phyloP scores from a whole-genome alignment of 2,888 invertebrate genomes.

The Drosophila fungiperda region DNA sequence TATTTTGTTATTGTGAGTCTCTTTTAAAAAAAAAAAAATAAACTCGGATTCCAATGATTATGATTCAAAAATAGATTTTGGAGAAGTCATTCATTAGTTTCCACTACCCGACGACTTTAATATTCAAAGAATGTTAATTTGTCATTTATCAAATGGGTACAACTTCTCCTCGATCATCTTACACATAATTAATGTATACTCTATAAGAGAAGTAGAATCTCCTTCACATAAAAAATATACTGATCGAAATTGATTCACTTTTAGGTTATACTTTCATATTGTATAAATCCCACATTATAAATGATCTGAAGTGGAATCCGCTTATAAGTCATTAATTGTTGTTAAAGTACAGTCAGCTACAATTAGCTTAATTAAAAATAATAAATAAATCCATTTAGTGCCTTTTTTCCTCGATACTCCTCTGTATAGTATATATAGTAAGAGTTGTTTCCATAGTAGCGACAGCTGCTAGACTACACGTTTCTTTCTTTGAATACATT shows the following conservation, averaged over 20 bases:
- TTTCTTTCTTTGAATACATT: conserved; percentile 2
- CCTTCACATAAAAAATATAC: not conserved
- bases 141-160: not conserved
- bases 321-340: not conserved
- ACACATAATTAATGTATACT: not conserved
- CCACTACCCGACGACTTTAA: not conserved
- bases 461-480: conserved; percentile 13
- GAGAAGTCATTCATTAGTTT: not conserved
- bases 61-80: not conserved
- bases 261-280: not conserved
- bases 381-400: conserved; percentile 18
- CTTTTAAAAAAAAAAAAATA: conserved; percentile 4
- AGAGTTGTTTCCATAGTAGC: conserved; percentile 3
- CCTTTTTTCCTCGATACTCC: conserved; percentile 26
- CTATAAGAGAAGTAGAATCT: not conserved
- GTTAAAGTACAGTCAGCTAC: conserved; percentile 22
- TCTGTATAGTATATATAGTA: not conserved
- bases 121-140: not conserved
- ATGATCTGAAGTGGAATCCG: conserved; percentile 18
- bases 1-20: conserved; percentile 10
- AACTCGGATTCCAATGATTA: conserved; percentile 13
- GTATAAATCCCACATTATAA: not conserved
- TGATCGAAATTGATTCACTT: not conserved
- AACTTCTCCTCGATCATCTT: not conserved
- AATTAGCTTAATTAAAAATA: conserved; percentile 5